A percentile compares a stretch with the other conserved stretches of the same genome.
Evolutionary conservation across 2,888 invertebrate species (phyloP).

Genomic region (Hymenopus coronatus): DNA sequence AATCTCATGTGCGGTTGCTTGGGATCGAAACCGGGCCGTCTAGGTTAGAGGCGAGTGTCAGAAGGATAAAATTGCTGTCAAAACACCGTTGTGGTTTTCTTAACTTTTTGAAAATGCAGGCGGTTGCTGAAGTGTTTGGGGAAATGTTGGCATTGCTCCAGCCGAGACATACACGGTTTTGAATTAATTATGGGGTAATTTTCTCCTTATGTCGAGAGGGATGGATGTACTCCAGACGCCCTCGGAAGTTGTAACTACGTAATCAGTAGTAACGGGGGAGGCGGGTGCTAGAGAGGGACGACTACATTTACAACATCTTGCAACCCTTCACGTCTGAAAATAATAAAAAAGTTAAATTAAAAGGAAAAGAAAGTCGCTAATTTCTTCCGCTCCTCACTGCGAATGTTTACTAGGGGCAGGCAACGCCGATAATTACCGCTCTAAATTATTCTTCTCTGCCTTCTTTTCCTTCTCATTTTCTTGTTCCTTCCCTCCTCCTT

Average conservation of each 20-base stretch:
- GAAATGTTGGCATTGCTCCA: no score
- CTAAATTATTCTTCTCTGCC: slow-evolving; percentile 3
- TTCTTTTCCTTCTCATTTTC: neutral
- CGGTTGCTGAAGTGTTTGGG: no score
- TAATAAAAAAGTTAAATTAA: neutral
- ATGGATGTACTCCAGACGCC: neutral
- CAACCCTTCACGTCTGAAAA: neutral
- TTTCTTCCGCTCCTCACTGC: neutral
- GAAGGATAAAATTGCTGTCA: no score
- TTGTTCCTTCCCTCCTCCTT: neutral
- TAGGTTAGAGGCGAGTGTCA: no score
- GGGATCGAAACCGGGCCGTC: no score
- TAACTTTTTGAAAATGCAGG: no score
- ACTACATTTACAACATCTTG: neutral
- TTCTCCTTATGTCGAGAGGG: neutral
- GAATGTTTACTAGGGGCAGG: neutral
- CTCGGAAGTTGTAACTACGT: neutral
- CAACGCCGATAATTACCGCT: slow-evolving; percentile 12
- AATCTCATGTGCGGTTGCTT: no score
- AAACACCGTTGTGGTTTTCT: no score
- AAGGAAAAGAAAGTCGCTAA: slow-evolving; percentile 14
- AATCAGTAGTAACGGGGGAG: neutral
- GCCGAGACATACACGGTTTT: neutral
- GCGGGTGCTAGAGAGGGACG: neutral
- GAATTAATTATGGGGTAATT: neutral